Evolutionary conservation across 2,888 invertebrate genomes (phyloP).

Genomic region (Sarcophaga variegata): DNA sequence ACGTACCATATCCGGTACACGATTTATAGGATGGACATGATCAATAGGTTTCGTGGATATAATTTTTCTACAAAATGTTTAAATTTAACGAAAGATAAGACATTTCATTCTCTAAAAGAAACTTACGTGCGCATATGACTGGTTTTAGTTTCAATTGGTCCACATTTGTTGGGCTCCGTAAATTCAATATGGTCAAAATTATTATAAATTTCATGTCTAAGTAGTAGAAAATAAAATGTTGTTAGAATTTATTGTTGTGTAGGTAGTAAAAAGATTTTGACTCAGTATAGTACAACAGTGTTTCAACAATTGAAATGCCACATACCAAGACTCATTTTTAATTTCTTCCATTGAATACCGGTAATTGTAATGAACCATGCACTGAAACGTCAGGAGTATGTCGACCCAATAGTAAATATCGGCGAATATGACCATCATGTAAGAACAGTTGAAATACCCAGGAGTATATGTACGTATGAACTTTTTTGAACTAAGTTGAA

Average conservation of each 20-base stretch:
- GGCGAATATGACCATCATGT: too few species aligned
- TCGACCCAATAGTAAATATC: too few species aligned
- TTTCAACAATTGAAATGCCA: too few species aligned
- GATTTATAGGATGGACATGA: constrained; percentile 69
- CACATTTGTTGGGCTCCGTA: constrained; percentile 71
- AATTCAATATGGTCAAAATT: constrained; percentile 74
- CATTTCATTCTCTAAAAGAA: neutral
- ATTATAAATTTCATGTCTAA: constrained; percentile 74
- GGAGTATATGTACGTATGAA: too few species aligned
- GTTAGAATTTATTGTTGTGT: neutral
- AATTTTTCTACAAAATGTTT: constrained; percentile 69
- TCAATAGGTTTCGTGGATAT: constrained; percentile 67
- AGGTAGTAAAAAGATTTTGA: too few species aligned
- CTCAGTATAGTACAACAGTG: too few species aligned
- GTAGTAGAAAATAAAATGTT: neutral
- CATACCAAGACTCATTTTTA: too few species aligned
- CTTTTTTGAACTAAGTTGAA: too few species aligned
- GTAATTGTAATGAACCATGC: too few species aligned
- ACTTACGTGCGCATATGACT: constrained; percentile 76
- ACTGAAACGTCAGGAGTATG: too few species aligned
- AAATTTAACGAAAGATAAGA: neutral
- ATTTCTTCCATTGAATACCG: too few species aligned
- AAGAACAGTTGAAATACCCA: too few species aligned
- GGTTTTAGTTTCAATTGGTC: constrained; percentile 74
- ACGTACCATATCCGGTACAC: constrained; percentile 69